Evolutionary conservation across 2,888 invertebrate genomes (phyloP).

Genomic region (Poecilus cupreus): DNA sequence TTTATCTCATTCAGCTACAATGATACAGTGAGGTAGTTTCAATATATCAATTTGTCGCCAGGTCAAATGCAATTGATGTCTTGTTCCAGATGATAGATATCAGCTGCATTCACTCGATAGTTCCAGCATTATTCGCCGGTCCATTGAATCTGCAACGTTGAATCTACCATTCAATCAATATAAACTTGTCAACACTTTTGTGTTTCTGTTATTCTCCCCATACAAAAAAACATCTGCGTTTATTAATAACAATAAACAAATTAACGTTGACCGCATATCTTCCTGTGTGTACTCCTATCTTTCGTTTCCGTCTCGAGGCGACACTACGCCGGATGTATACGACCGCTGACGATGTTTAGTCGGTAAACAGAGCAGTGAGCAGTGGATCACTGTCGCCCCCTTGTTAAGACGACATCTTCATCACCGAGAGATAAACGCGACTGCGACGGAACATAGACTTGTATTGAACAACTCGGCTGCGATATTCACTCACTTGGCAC

Average conservation of each 20-base stretch:
- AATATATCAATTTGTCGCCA: constrained; percentile 40
- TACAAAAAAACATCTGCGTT: not conserved
- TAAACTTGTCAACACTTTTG: constrained; percentile 38
- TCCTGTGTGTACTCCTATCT: no score
- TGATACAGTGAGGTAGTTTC: constrained; percentile 31
- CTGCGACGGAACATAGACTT: not conserved
- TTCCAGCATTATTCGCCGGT: constrained; percentile 22
- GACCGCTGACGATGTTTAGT: constrained; percentile 26
- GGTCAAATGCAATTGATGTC: constrained; percentile 41
- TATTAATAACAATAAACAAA: no score
- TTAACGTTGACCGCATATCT: not conserved
- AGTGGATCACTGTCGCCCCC: constrained; percentile 40
- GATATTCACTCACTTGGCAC: not conserved
- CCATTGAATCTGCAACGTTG: constrained; percentile 34
- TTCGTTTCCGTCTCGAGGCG: not conserved
- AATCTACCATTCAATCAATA: constrained; percentile 28
- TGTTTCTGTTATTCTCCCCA: constrained; percentile 6
- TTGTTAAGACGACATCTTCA: constrained; percentile 33
- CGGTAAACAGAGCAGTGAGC: constrained; percentile 30
- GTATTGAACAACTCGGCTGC: constrained; percentile 10
- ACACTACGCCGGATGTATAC: not conserved
- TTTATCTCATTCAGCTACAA: constrained; percentile 1
- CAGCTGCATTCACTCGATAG: constrained; percentile 32
- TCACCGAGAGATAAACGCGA: constrained; percentile 27
- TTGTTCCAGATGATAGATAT: constrained; percentile 43